Base-by-base conservation (phyloP, 1,140 invertebrate genomes). In the Drosophila busckii region DNA sequence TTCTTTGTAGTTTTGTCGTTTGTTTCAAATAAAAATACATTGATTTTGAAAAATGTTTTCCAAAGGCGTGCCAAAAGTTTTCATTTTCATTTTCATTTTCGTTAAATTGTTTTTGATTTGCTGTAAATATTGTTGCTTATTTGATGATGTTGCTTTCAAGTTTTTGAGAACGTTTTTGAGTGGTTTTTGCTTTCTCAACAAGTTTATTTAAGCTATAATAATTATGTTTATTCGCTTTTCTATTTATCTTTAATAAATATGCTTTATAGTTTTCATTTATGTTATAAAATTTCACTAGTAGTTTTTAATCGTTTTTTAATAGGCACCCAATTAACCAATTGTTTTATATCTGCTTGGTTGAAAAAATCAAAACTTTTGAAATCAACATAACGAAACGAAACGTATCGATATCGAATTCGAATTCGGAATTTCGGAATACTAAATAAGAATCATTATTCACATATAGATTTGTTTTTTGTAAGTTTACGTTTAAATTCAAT, bases 301-400 rank as follows among this genome's bases (percentile, higher is more conserved):
- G 78, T 83, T 45, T 70, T 65, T 58, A 58, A 45, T 65, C 61
- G 59, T 82, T 62, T 80, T 66, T 70, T 86, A 84, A 86, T 85
- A 86, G 84, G 84, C 84, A 86, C 80, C 84, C 85, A 80, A 84
- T 86, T 86, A 85, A 85, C 76, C 84, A 87, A 86, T 86, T 83
- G 56, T 83, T 83, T 71, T 68, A 31, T 50, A 50, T 52, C n/a
- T 45, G 10, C 37, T 35, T 48, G 20, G 32, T 34, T 64, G 32
- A 52, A 34, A 63, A 59, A 64, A 61, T 32, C 32, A 26, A 44
- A 59, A 66, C 41, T 23, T 9, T 9, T 12, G 10, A 37, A 55
- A 32, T 9, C 28, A 46, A 48, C 34, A 45, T n/a, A n/a, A n/a
- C n/a, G n/a, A n/a, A n/a, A n/a, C n/a, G n/a, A n/a, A n/a, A n/a